A percentile compares a stretch with the other conserved stretches of the same genome.
These are phyloP conservation scores for Elegia similella DNA, from an alignment of 2,888 invertebrate genomes.

Conservation along the genomic window DNA sequence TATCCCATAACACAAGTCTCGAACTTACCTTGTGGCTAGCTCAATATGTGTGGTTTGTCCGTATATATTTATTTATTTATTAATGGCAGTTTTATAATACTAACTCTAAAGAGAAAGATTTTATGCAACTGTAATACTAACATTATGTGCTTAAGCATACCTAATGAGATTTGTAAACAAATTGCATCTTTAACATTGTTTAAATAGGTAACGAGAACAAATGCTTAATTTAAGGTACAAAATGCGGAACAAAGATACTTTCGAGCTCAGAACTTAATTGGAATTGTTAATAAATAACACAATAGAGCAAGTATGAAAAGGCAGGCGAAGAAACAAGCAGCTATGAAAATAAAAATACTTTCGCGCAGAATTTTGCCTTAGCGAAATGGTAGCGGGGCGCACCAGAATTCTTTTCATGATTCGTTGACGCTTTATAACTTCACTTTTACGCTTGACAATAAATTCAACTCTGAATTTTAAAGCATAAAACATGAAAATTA, in stretches of 20 bases:
- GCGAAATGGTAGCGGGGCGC: constrained; percentile 33
- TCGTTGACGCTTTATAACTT: constrained; percentile 34
- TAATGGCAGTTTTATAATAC: too few species aligned
- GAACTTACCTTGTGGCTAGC: too few species aligned
- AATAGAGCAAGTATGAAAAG: constrained; percentile 15
- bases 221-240: neutral
- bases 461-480: constrained; percentile 30
- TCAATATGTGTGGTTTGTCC: too few species aligned
- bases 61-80: too few species aligned
- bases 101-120: too few species aligned
- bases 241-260: constrained; percentile 6
- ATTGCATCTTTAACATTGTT: neutral
- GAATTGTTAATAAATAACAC: constrained; percentile 14
- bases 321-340: constrained; percentile 17
- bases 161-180: neutral
- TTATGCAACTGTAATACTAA: too few species aligned
- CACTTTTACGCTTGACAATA: constrained; percentile 36
- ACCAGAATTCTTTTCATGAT: constrained; percentile 38
- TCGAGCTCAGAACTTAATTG: constrained; percentile 8
- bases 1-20: too few species aligned
- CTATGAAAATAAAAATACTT: constrained; percentile 24
- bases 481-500: constrained; percentile 27
- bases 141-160: too few species aligned
- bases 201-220: neutral
- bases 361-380: constrained; percentile 32